Evolutionary conservation across 2,797 vertebrate species (phyloP), one percentile per base, ranked within the genome.

Genomic region (Crenichthys baileyi): DNA sequence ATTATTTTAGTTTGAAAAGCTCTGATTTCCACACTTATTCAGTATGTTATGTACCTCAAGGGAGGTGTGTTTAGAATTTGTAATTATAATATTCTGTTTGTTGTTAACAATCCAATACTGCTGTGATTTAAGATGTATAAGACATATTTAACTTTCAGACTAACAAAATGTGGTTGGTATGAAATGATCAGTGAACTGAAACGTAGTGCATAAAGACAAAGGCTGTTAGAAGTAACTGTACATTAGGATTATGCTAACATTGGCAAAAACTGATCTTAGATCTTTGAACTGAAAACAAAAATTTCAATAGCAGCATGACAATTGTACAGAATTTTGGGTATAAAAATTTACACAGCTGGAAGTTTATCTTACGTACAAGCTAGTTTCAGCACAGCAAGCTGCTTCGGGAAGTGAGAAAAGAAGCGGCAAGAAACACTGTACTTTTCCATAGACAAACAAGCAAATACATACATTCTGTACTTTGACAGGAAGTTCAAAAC

Each of bases 1-100:
- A 55, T 50, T 70, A 13, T 58, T 44, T 44, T 79, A 29, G 56
- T 73, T 11, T 29, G 48, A 72, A 65, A 39, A 60, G 56, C 67
- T 68, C 22, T 36, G 56, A 18, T 39, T 76, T 44, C 51, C 72
- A 4, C 24, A 72, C 53, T 53, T 70, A 36, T 46, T 63, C 72
- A 1, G 50, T 15, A 67, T 72, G 44, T 81, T 44, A 55, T 46
- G 20, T 7, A 36, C 46, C 68, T 70, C 53, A 22, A 8, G 39
- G 39, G 39, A 70, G 26, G 4, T 60, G 44, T 29, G 39, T 7
- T 15, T 29, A 36, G 26, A 71, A 71, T 31, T 9, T 53, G 24
- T 31, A 77, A 44, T 58, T 51, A 22, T 36, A 65, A 55, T 12
- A 77, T 74, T 55, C 22, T 26, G 26, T 18, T 56, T 72, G 58